phyloP scores from a whole-genome alignment of 2,888 invertebrate genomes.

The Agrilus mali region DNA sequence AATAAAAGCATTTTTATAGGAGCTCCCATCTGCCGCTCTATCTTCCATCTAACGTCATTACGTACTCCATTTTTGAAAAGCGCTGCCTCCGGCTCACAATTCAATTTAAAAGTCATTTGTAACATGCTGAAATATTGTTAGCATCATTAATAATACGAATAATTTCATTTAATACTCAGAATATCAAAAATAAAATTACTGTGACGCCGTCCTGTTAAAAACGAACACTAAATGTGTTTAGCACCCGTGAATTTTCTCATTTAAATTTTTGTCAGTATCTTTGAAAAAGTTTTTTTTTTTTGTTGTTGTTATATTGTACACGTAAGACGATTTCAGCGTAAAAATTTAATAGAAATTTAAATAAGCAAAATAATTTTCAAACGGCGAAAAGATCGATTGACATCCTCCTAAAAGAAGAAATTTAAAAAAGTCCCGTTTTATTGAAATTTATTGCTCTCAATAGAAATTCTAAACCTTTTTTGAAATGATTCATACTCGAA shows the following conservation, averaged over 20 bases:
- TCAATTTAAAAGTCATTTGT: constrained; percentile 60
- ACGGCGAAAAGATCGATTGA: no score
- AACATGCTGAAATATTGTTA: constrained; percentile 35
- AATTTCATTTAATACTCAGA: constrained; percentile 33
- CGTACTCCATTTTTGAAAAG: constrained; percentile 51
- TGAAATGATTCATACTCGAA: no score
- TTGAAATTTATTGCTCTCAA: no score
- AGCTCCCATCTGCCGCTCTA: constrained; percentile 35
- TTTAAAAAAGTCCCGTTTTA: no score
- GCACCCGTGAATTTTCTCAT: constrained; percentile 25
- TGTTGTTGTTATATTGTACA: no score
- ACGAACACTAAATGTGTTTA: constrained; percentile 25
- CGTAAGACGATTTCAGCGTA: no score
- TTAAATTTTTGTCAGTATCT: constrained; percentile 13
- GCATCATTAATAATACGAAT: constrained; percentile 36
- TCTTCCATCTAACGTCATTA: constrained; percentile 49
- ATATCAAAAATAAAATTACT: constrained; percentile 26
- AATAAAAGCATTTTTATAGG: constrained; percentile 32
- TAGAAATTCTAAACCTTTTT: no score
- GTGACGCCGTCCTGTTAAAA: constrained; percentile 20
- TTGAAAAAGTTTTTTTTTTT: no score
- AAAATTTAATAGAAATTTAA: no score
- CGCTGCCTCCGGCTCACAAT: constrained; percentile 38
- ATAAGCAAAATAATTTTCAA: no score
- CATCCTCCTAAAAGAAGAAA: no score